A percentile compares a stretch with the other conserved stretches of the same genome.
Evolutionary conservation across 2,113 vertebrate genomes (phyloP).

Genomic region (Martes martes): DNA sequence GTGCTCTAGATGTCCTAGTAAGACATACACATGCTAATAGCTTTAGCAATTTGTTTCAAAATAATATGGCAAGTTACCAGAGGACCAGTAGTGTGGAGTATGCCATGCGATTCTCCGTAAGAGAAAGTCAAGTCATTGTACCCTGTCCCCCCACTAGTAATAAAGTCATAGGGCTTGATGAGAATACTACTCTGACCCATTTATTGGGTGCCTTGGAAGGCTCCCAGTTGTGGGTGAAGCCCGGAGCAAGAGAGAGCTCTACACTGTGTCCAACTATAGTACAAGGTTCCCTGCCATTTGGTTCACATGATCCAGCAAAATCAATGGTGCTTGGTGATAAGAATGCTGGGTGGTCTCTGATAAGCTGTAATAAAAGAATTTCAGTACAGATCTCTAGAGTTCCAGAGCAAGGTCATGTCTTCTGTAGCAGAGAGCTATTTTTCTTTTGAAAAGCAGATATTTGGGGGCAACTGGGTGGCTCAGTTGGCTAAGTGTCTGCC

Average conservation of each 20-base stretch:
- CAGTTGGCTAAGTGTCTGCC: too few species aligned
- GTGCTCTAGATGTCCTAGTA: neutral
- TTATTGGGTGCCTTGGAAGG: neutral
- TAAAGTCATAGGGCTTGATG: neutral
- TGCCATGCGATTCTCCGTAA: neutral
- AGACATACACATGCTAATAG: neutral
- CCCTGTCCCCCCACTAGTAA: neutral
- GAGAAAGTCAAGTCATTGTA: neutral
- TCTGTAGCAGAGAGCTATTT: neutral
- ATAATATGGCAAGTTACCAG: neutral
- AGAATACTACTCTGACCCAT: neutral
- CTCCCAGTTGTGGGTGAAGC: neutral
- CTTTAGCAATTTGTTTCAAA: too few species aligned
- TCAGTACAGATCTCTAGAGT: neutral
- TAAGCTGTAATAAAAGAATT: neutral
- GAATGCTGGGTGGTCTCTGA: neutral
- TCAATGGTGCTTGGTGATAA: neutral
- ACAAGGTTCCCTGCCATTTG: neutral
- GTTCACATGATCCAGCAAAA: neutral
- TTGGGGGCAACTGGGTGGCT: neutral
- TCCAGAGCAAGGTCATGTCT: neutral
- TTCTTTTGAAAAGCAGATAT: neutral
- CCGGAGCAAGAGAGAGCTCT: neutral
- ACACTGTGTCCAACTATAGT: neutral
- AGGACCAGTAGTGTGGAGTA: neutral